Percentiles rank a stretch among this genome's conserved stretches.
Evolutionary conservation across 1,140 invertebrate species (phyloP).

Genomic region (Callitettix versicolor): DNA sequence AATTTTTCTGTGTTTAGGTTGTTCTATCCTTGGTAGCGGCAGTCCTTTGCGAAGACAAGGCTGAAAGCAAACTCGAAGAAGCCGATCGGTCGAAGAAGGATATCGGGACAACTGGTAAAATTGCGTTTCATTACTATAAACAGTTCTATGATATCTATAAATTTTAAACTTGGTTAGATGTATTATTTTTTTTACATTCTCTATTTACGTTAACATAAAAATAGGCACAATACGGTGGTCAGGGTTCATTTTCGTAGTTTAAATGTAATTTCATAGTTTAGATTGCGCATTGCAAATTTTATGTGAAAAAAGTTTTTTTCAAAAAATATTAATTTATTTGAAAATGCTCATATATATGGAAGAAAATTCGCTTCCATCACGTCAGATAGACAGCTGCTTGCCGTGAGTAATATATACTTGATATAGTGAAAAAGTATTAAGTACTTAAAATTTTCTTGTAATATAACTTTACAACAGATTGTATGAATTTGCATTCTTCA

Average conservation of each 20-base stretch:
- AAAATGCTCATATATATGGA: too few species aligned
- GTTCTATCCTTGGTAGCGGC: not conserved
- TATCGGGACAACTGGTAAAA: not conserved
- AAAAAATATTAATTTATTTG: too few species aligned
- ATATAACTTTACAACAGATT: too few species aligned
- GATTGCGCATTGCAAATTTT: too few species aligned
- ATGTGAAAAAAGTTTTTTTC: too few species aligned
- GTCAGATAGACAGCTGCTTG: too few species aligned
- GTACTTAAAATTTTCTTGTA: too few species aligned
- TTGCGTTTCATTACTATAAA: not conserved
- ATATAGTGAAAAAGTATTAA: too few species aligned
- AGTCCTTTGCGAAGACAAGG: not conserved
- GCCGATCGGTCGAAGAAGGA: not conserved
- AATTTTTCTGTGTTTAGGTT: not conserved
- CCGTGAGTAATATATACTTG: too few species aligned
- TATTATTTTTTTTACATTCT: not conserved
- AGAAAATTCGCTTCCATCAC: too few species aligned
- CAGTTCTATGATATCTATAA: not conserved
- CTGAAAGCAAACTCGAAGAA: not conserved
- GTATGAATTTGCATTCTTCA: too few species aligned
- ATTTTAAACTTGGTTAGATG: not conserved
- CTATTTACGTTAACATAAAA: not conserved
- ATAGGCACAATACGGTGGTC: not conserved
- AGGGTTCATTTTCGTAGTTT: not conserved
- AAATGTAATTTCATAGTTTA: not conserved